Base-by-base conservation (phyloP, 2,797 vertebrate genomes). In the Enteromius afrohamiltoni region DNA sequence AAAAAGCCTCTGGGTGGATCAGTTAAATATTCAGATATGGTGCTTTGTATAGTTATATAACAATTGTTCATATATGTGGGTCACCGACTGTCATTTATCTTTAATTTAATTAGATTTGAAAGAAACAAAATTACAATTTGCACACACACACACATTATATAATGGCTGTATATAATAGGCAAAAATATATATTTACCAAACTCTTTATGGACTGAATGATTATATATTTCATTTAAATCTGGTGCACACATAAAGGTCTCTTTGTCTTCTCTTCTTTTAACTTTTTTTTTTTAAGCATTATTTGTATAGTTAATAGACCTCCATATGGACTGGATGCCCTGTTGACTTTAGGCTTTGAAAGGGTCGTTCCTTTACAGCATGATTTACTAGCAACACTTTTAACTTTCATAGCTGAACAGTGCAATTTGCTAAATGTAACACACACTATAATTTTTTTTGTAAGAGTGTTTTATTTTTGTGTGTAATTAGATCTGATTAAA, bases 401-500 rank as follows among this genome's bases (percentile, higher is more conserved):
- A 95, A 91, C 94, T 93, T 87, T 83, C 92, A 91, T 89, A 93
- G 92, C 90, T 93, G 91, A 89, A 94, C 93, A 95, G 95, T 96
- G 95, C 95, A 95, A 91, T 93, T 93, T 93, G 93, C 94, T 95
- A 94, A 95, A 94, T 93, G 94, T 94, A 94, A 96, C 91, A 95
- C 93, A 95, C 92, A 93, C 90, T 93, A 90, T 65, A 19, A 55
- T 80, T 74, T 79, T 74, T 79, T 90, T 94, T 96, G 95, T 94
- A 94, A 94, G 93, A 94, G 95, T 95, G 95, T 95, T 95, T 95
- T 95, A 96, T 96, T 95, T 95, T 93, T 96, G 95, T 96, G 92
- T 96, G 95, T 97, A 95, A 96, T 95, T 96, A 95, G 95, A 96
- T 96, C 91, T 93, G 90, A 97, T 96, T 97, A 97, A 97, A 96